Conservation (phyloP, 2,113 vertebrate genomes). For the Hystrix brachyura region DNA sequence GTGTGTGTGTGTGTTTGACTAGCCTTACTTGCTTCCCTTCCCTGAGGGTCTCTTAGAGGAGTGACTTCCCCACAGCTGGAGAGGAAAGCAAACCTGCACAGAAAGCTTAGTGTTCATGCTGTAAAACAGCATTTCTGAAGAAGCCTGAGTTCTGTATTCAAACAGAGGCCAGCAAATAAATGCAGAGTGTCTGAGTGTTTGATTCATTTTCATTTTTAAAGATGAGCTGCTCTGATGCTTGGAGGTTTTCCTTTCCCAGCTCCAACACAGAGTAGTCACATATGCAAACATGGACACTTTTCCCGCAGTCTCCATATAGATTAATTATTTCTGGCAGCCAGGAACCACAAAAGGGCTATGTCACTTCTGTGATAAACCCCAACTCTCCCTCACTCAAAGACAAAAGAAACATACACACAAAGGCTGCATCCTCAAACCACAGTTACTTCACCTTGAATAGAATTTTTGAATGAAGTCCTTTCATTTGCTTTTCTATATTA, state of each 20-base stretch:
- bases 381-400: constrained; percentile 18
- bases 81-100: neutral
- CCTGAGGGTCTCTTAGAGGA: neutral
- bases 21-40: neutral
- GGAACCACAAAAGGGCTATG: neutral
- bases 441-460: constrained; percentile 65
- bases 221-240: constrained; percentile 39
- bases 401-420: constrained; percentile 42
- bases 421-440: neutral
- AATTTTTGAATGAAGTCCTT: constrained; percentile 65
- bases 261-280: neutral
- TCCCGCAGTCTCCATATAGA: constrained; percentile 43
- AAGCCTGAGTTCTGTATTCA: constrained; percentile 11
- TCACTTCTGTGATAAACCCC: constrained; percentile 15
- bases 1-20: neutral
- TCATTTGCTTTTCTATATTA: constrained; percentile 67
- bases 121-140: constrained; percentile 54
- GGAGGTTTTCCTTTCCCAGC: constrained; percentile 62
- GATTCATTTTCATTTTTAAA: constrained; percentile 61
- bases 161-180: constrained; percentile 55
- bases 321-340: constrained; percentile 66
- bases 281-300: constrained; percentile 42
- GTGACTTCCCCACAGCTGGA: neutral
- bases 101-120: neutral
- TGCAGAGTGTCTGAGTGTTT: constrained; percentile 1